Evolutionary conservation across 2,888 invertebrate genomes (phyloP), one percentile per base, ranked within the genome.

Genomic region (Adineta ricciae): DNA sequence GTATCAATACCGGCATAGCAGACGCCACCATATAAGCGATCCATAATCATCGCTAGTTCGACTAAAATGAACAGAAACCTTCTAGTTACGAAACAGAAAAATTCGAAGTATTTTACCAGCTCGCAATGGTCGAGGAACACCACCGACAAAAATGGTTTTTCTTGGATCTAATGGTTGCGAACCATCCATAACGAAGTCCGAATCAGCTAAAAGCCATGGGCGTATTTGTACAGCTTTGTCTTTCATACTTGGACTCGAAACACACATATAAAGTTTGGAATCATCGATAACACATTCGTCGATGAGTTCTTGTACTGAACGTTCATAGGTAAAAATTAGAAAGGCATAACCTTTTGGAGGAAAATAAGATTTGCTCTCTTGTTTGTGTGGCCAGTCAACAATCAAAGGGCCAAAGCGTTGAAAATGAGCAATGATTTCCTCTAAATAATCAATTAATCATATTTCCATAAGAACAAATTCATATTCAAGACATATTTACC

Each of bases 381-480:
- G 97, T 92, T 98, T 98, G 92, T 98, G 97, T 24, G 99, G 99
- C 98, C 99, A 99, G 92, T 99, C 98, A 87, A 99, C 97, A 88
- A 97, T 96, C 88, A 99, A 92, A 72, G 96, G 95, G 49, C 99
- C 99, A 91, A 98, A 99, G 88, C 96, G 94, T 86, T 96, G 93
- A 92, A 99, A 99, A 90, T 97, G 97, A 83, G 95, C 94, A 86
- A 96, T 97, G 87, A 99, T 98, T 92, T 98, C 98, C 92, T 97
- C 98, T 95, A 92, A 36, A 93, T 92, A 85, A 88, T 86, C 87
- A 87, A 86, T 86, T 83, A 64, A 1, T 56, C 2, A 3, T 27
- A 64, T 32, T 32, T 27, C 11, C 11, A 46, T 64, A 9, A 50
- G 56, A 46, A 46, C 27, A 86, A 86, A 49, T 83, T 5, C 24